Evolutionary conservation across 2,113 vertebrate species (phyloP).

Genomic region (Athene cunicularia): DNA sequence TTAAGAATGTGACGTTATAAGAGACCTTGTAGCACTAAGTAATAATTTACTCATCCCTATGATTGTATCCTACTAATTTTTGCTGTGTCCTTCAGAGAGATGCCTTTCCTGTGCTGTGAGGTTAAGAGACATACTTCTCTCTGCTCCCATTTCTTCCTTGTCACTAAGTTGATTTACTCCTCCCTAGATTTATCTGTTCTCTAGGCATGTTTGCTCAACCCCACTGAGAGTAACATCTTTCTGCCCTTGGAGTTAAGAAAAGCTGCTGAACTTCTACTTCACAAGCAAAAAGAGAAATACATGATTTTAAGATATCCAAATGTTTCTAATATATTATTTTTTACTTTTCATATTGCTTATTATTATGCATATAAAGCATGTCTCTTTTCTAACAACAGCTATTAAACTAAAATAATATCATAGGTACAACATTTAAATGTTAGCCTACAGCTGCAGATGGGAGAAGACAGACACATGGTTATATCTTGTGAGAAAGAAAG

Average conservation of each 20-base stretch:
- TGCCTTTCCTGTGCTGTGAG: conserved; percentile 26
- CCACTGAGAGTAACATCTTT: conserved; percentile 24
- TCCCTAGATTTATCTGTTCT: conserved; percentile 24
- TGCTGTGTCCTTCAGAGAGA: conserved; percentile 49
- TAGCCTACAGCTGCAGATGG: background rate
- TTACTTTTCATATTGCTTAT: background rate
- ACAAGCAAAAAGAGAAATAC: background rate
- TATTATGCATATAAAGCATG: background rate
- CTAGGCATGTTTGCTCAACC: conserved; percentile 1
- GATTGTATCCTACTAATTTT: conserved; percentile 53
- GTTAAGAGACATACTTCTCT: conserved; percentile 19
- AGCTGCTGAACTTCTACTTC: background rate
- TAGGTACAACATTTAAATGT: background rate
- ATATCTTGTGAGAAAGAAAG: background rate
- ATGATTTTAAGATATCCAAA: background rate
- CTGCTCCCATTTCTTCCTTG: conserved; percentile 24
- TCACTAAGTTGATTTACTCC: conserved; percentile 44
- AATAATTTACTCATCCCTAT: conserved; percentile 42
- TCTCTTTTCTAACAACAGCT: background rate
- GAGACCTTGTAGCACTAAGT: conserved; percentile 48
- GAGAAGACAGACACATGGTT: background rate
- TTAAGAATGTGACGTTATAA: conserved; percentile 39
- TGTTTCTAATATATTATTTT: background rate
- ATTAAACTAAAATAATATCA: background rate
- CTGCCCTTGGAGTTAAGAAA: conserved; percentile 32